These are phyloP conservation scores for Melipona bicolor DNA, from an alignment of 2,888 invertebrate species.

Conservation along the genomic window DNA sequence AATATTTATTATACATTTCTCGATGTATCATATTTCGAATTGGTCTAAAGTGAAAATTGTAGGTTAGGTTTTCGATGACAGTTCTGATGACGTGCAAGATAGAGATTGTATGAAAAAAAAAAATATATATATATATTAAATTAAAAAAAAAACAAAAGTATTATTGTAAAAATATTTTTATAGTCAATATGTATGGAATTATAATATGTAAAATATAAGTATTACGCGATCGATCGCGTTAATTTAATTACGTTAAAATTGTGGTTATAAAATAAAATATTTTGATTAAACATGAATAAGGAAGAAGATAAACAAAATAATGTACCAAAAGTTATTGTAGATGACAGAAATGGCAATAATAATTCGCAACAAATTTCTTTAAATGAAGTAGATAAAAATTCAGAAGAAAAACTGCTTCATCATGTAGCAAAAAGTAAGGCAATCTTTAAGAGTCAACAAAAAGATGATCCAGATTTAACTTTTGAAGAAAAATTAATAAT, in stretches of 20 bases:
- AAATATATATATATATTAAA: background rate
- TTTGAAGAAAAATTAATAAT: slow-evolving; percentile 89
- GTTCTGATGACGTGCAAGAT: slow-evolving; percentile 32
- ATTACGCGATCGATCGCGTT: background rate
- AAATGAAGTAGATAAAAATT: slow-evolving; percentile 76
- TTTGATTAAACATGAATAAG: slow-evolving; percentile 45
- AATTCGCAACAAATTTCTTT: background rate
- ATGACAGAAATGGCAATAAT: slow-evolving; percentile 20
- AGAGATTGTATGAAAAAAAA: background rate
- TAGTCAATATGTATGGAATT: background rate
- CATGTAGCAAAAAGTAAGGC: slow-evolving; percentile 84
- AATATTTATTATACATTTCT: slow-evolving; percentile 35
- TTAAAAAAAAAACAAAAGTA: slow-evolving; percentile 13
- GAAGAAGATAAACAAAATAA: slow-evolving; percentile 16
- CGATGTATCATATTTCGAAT: slow-evolving; percentile 30
- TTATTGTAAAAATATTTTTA: background rate
- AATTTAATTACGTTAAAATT: slow-evolving; percentile 3
- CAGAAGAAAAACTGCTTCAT: slow-evolving; percentile 87
- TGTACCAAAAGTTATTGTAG: slow-evolving; percentile 29
- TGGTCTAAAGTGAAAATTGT: background rate
- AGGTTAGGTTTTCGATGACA: slow-evolving; percentile 55
- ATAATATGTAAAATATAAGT: background rate
- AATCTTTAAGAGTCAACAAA: slow-evolving; percentile 92
- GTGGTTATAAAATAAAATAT: background rate
- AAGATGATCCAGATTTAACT: slow-evolving; percentile 90